These are phyloP conservation scores for Dipodomys spectabilis DNA, from an alignment of 2,113 vertebrate genomes.

Conservation along the genomic window DNA sequence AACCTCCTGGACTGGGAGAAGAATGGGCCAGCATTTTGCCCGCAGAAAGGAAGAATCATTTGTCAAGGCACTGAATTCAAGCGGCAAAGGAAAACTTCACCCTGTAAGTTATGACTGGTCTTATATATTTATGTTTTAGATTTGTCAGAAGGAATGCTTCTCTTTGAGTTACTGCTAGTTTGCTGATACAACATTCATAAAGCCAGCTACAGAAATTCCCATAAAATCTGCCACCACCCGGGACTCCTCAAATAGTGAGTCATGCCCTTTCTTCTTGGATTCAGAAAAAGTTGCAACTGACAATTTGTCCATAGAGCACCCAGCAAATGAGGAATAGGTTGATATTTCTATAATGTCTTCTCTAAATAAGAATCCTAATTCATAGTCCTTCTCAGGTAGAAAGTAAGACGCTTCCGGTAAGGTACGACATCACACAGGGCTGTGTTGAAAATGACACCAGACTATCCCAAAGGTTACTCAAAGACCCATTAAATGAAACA, in stretches of 20 bases:
- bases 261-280: not conserved
- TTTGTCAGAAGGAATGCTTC: not conserved
- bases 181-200: not conserved
- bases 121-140: not conserved
- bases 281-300: not conserved
- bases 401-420: conserved; percentile 27
- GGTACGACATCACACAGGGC: not conserved
- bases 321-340: not conserved
- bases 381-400: not conserved
- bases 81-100: not conserved
- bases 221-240: not conserved
- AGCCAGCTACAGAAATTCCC: not conserved
- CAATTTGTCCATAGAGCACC: not conserved
- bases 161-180: not conserved
- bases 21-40: fast-evolving
- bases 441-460: conserved; percentile 46
- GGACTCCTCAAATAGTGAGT: not conserved
- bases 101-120: not conserved
- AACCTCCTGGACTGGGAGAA: not conserved
- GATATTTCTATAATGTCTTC: not conserved
- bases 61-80: conserved; percentile 12
- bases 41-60: not conserved
- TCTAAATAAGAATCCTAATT: not conserved
- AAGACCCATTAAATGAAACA: not conserved
- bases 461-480: conserved; percentile 48